These are phyloP conservation scores for Apotomis betuletana DNA, from an alignment of 2,888 invertebrate species.

Conservation along the genomic window DNA sequence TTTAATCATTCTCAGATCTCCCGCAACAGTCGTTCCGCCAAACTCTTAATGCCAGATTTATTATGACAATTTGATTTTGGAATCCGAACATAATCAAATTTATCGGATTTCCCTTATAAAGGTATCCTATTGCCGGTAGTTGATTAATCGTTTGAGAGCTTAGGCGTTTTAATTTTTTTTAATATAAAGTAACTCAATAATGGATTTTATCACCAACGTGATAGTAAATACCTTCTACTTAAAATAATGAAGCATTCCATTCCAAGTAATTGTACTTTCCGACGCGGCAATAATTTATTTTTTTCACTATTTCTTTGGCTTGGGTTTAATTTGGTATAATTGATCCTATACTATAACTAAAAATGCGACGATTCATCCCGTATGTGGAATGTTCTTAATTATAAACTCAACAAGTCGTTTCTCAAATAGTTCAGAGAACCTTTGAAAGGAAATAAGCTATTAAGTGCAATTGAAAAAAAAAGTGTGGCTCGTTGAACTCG, in stretches of 20 bases:
- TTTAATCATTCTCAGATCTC: neutral
- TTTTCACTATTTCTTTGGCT: neutral
- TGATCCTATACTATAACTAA: no score
- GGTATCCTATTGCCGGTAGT: conserved; percentile 13
- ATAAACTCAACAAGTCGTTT: conserved; percentile 14
- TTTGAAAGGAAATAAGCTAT: neutral
- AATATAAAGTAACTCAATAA: no score
- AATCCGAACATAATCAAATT: conserved; percentile 22
- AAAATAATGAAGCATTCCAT: no score
- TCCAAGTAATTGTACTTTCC: no score
- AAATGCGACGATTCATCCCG: no score
- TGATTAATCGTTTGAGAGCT: conserved; percentile 25
- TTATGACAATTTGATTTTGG: conserved; percentile 18
- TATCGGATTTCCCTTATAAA: conserved; percentile 1
- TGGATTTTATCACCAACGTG: no score
- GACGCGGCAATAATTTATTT: no score
- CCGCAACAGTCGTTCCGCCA: neutral
- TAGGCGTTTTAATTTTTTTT: neutral
- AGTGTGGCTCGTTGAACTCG: conserved; percentile 1
- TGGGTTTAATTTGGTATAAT: no score
- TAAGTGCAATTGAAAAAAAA: conserved; percentile 17
- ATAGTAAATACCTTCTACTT: no score
- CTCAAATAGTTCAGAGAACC: conserved; percentile 11
- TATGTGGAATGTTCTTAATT: no score
- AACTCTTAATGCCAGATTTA: conserved; percentile 6